A percentile compares a stretch with the other conserved stretches of the same genome.
These are phyloP conservation scores for Chaetops frenatus DNA, from an alignment of 2,113 vertebrate species.

Conservation along the genomic window DNA sequence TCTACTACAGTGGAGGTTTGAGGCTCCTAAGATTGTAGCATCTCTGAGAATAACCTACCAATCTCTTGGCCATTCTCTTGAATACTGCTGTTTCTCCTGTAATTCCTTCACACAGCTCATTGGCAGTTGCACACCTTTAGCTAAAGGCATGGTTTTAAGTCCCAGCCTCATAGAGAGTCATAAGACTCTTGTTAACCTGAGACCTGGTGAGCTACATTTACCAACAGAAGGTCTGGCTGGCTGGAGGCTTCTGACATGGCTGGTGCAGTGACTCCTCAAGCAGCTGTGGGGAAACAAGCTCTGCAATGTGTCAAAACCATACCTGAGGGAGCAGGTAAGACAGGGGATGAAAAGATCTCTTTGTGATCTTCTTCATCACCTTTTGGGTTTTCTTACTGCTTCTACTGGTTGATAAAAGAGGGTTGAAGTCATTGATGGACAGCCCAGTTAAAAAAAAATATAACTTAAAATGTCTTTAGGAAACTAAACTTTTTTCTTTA, in stretches of 20 bases:
- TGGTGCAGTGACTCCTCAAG: not conserved
- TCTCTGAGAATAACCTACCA: not conserved
- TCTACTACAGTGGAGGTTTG: not conserved
- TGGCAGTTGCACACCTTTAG: not conserved
- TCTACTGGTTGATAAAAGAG: not conserved
- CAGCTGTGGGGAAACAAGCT: not conserved
- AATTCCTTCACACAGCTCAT: not conserved
- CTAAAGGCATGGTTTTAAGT: not conserved
- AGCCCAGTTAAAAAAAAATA: not conserved
- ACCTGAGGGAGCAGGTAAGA: not conserved
- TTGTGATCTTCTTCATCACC: not conserved
- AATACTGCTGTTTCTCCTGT: not conserved
- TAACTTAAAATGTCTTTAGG: not conserved
- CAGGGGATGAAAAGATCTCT: not conserved
- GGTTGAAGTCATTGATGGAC: not conserved
- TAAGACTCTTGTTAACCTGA: not conserved
- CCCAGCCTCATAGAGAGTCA: not conserved
- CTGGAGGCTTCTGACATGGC: not conserved
- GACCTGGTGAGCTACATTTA: not conserved
- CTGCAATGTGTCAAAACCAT: rapidly evolving
- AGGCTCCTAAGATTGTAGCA: not conserved
- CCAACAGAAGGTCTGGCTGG: not conserved
- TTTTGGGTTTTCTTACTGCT: not conserved
- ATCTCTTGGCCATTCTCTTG: not conserved
- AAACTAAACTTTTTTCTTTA: not conserved